Evolutionary conservation across 92 coral and sea anemone species (phyloP).

Genomic region (Palythoa grandis): DNA sequence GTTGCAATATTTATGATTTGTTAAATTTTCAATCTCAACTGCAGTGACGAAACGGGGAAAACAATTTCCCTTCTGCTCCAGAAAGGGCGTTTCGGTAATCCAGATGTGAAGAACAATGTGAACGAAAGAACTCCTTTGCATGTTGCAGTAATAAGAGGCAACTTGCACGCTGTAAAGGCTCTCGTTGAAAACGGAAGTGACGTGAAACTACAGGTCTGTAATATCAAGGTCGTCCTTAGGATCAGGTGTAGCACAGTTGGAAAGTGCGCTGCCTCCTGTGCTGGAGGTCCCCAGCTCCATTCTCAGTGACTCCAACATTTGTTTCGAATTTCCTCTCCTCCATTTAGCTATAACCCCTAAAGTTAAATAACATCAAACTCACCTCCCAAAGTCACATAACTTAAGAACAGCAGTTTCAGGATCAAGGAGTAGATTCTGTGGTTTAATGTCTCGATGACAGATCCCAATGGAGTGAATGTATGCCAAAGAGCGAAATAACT

Average conservation of each 20-base stretch:
- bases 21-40: neutral
- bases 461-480: slow-evolving; percentile 99
- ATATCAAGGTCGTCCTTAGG: neutral
- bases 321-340: too few species aligned
- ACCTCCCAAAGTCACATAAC: slow-evolving; percentile 99
- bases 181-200: slow-evolving; percentile 17
- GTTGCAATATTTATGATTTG: too few species aligned
- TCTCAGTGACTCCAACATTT: too few species aligned
- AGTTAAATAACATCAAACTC: neutral
- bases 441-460: slow-evolving; percentile 99
- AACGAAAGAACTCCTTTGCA: slow-evolving; percentile 7
- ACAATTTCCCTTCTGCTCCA: slow-evolving; percentile 11
- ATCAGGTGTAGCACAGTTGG: too few species aligned
- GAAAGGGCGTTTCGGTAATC: neutral
- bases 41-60: slow-evolving; percentile 18
- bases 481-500: slow-evolving; percentile 97
- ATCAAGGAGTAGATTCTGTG: slow-evolving; percentile 95
- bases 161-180: neutral
- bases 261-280: too few species aligned
- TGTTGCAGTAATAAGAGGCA: neutral
- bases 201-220: neutral
- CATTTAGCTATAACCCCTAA: too few species aligned
- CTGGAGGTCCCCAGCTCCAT: too few species aligned
- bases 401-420: slow-evolving; percentile 99
- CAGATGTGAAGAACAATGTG: slow-evolving; percentile 6